Evolutionary conservation across 2,113 vertebrate genomes (phyloP).

Genomic region (Salvator merianae): DNA sequence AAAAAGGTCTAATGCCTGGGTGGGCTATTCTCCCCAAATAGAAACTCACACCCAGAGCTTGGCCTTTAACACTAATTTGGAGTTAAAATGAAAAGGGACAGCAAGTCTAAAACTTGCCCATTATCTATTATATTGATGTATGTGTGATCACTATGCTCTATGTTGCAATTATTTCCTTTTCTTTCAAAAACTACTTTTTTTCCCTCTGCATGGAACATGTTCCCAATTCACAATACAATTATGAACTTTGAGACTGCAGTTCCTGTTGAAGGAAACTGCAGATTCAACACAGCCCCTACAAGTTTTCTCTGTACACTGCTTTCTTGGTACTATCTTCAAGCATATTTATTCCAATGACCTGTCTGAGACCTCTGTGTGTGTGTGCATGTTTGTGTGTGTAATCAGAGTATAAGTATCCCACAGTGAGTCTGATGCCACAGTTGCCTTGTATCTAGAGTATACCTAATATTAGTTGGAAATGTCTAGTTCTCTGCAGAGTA

Average conservation of each 20-base stretch:
- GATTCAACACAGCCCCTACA: constrained; percentile 39
- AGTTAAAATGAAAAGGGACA: background rate
- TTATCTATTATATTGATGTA: background rate
- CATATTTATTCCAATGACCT: constrained; percentile 54
- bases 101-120: background rate
- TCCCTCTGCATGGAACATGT: background rate
- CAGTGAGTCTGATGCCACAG: constrained; percentile 50
- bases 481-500: constrained; percentile 38
- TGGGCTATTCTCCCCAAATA: no score
- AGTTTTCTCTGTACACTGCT: constrained; percentile 24
- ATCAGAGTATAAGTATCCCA: constrained; percentile 57
- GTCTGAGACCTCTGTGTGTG: constrained; percentile 34
- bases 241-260: background rate
- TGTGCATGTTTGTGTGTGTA: constrained; percentile 20
- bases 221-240: background rate
- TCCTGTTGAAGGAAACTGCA: constrained; percentile 22
- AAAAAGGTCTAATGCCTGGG: no score
- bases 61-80: background rate
- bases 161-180: no score
- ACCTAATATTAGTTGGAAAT: constrained; percentile 49
- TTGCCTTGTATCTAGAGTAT: constrained; percentile 49
- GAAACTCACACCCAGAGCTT: no score
- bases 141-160: background rate
- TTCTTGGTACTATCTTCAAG: constrained; percentile 50
- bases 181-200: background rate